Conservation (phyloP, 2,113 vertebrate genomes). For the Varanus salvator region DNA sequence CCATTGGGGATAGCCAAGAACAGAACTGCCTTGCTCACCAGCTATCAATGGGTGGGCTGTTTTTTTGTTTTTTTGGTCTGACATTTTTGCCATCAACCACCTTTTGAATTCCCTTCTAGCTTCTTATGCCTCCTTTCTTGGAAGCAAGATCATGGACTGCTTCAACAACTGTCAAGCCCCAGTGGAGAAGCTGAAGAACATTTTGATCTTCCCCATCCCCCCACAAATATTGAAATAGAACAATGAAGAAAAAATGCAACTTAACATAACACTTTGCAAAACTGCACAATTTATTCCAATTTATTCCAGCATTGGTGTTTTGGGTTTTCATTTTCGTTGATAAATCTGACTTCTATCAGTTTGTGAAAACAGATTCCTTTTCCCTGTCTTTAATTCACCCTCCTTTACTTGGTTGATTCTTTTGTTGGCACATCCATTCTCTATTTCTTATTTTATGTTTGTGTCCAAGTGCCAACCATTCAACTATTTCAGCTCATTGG, state of each 20-base stretch:
- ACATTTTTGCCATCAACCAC: background rate
- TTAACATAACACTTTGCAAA: background rate
- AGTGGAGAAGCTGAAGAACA: background rate
- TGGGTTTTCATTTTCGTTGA: background rate
- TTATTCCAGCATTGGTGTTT: background rate
- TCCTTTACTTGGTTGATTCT: no score
- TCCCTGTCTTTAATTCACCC: no score
- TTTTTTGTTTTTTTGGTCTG: background rate
- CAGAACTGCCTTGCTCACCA: background rate
- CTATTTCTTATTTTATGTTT: slow-evolving; percentile 1
- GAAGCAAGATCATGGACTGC: background rate
- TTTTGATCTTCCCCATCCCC: no score
- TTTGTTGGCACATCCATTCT: background rate
- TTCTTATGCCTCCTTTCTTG: background rate
- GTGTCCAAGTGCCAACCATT: background rate
- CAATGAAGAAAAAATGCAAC: background rate
- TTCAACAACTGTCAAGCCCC: background rate
- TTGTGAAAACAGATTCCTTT: background rate
- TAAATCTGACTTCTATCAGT: background rate
- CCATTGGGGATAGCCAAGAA: background rate
- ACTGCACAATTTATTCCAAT: background rate
- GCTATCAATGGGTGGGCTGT: background rate
- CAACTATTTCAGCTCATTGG: background rate
- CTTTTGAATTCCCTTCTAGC: background rate
- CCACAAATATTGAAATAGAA: no score